These are phyloP conservation scores for Drosophila putrida DNA, from an alignment of 2,888 invertebrate genomes.

Conservation along the genomic window DNA sequence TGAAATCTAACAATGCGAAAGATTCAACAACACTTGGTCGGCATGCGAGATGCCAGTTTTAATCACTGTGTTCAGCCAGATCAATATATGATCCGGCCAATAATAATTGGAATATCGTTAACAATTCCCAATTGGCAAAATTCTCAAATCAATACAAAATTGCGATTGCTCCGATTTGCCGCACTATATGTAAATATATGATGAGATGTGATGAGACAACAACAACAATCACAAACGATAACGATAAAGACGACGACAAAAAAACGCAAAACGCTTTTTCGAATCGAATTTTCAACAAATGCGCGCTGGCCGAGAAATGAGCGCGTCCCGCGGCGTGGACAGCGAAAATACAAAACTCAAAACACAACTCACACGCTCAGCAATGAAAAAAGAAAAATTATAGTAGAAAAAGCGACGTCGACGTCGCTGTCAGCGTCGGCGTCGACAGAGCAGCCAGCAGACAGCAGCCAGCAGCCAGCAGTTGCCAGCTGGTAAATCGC, in stretches of 20 bases:
- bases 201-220: neutral
- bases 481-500: constrained; percentile 19
- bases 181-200: neutral
- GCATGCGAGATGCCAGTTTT: constrained; percentile 18
- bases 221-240: constrained; percentile 21
- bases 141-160: neutral
- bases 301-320: constrained; percentile 72
- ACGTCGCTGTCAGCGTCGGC: no score
- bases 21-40: neutral
- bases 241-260: constrained; percentile 14
- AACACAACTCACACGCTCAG: constrained; percentile 58
- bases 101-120: neutral
- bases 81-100: constrained; percentile 1
- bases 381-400: constrained; percentile 47
- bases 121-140: constrained; percentile 4
- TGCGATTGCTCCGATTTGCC: constrained; percentile 8
- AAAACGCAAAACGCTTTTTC: constrained; percentile 45
- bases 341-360: constrained; percentile 67
- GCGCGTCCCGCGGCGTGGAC: constrained; percentile 75
- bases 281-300: constrained; percentile 71
- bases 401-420: constrained; percentile 38
- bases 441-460: constrained; percentile 10
- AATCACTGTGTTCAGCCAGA: constrained; percentile 2
- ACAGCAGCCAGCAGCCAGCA: constrained; percentile 12
- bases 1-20: neutral